phyloP scores from a whole-genome alignment of 2,888 invertebrate genomes.

The Hydraecia micacea region DNA sequence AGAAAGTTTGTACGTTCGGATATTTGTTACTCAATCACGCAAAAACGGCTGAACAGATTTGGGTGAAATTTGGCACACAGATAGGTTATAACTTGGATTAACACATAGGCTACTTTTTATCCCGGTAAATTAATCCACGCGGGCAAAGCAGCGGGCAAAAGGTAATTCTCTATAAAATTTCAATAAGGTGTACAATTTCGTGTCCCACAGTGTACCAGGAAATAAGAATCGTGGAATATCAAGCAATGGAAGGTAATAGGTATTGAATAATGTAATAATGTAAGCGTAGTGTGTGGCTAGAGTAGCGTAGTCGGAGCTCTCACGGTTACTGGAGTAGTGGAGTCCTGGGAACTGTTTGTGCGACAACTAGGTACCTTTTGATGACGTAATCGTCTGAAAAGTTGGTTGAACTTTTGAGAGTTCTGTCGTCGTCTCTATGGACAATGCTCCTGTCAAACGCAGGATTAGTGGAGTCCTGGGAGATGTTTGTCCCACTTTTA shows the following conservation, averaged over 20 bases:
- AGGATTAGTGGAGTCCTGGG: conserved; percentile 15
- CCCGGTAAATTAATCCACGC: neutral
- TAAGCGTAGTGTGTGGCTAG: conserved; percentile 50
- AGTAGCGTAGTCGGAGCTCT: conserved; percentile 31
- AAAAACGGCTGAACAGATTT: too few species aligned
- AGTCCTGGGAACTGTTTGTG: conserved; percentile 30
- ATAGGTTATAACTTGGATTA: neutral
- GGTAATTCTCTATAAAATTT: neutral
- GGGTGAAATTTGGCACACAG: too few species aligned
- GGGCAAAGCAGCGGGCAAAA: too few species aligned
- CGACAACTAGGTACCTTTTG: neutral
- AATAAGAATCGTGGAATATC: conserved; percentile 72
- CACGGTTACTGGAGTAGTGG: conserved; percentile 52
- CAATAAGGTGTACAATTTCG: conserved; percentile 51
- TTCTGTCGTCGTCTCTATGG: neutral
- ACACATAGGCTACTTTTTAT: neutral
- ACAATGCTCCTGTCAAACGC: neutral
- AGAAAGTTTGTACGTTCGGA: neutral
- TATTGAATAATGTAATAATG: conserved; percentile 69
- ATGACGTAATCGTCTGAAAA: neutral
- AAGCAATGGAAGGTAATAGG: conserved; percentile 57
- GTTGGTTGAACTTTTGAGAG: neutral
- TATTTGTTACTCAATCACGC: neutral
- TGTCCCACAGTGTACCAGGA: conserved; percentile 62
- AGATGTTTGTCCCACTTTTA: neutral